Base-by-base conservation (phyloP, 2,888 invertebrate genomes). In the Digitonthophagus gazella region DNA sequence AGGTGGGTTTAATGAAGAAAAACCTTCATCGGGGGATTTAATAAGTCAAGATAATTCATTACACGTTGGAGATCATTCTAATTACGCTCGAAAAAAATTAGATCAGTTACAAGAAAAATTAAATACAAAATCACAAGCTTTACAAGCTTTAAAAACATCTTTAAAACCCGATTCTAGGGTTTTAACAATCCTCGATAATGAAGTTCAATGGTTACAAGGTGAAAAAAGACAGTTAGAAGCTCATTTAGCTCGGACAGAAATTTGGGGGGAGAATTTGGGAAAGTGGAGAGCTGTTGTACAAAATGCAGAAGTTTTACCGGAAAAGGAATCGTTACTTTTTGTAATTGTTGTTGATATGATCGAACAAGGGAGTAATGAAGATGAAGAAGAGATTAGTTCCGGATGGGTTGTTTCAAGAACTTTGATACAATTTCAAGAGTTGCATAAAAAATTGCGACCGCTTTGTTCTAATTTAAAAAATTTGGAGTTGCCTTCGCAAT, bases 191-290 rank as follows among this genome's bases (percentile, higher is more conserved):
- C 83, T 96, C 66, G 93, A 93, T 64, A 91, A 90, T 76, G 95
- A 96, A 83, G 92, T 96, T 74, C 93, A 93, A 77, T 89, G 91
- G 84, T 83, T 96, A 66, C 91, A 91, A 72, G 90, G 90, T 2
- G 95, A 95, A 78, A 91, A 92, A 78, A 84, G 91, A 72, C 89
- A 93, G 74, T 82, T 95, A 56, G 95, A 96, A 80, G 92, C 93
- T 0, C 95, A 96, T 82, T 85, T 96, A 66, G 88, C 90, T 14
- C 86, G 95, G 56, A 96, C 96, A 0, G 94, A 95, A 83, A 89
- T 91, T 64, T 96, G 96, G 96, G 92, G 93, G 0, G 94, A 95
- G 75, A 93, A 96, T 80, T 84, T 96, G 74, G 95, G 96, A 16
- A 88, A 88, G 73, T 96, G 96, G 96, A 88, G 91, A 70, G 95